Conservation (phyloP, 2,797 vertebrate species). For the Dendrocincla fuliginosa region DNA sequence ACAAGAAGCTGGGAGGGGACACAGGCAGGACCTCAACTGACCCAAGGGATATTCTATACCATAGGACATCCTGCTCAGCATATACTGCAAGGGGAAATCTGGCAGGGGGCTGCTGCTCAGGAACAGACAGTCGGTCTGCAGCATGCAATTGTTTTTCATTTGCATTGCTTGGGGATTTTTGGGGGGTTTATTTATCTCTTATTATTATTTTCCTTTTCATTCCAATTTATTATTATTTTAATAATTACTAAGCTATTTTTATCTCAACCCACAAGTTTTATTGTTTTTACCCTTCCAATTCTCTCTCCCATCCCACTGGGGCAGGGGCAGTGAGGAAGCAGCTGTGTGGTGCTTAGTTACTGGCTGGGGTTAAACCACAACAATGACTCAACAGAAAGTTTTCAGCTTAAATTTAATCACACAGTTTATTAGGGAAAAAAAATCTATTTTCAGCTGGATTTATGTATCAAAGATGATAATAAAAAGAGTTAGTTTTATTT, state of each 20-base stretch:
- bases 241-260: not conserved
- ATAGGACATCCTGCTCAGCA: not conserved
- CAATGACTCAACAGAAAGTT: not conserved
- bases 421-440: not conserved
- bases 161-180: not conserved
- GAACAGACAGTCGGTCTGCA: not conserved
- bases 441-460: not conserved
- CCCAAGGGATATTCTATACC: not conserved
- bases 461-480: not conserved
- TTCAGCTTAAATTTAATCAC: not conserved
- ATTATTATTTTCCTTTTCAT: not conserved
- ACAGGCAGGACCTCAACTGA: not conserved
- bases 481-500: not conserved
- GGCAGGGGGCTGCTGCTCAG: not conserved
- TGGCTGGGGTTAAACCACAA: not conserved
- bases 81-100: not conserved
- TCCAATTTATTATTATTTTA: not conserved
- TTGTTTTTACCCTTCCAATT: not conserved
- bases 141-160: not conserved
- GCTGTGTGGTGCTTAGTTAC: not conserved
- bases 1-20: not conserved
- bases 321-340: not conserved
- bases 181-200: not conserved
- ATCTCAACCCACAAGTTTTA: not conserved
- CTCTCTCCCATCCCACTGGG: not conserved